Base-by-base conservation (phyloP, 2,113 vertebrate species). In the Chamaea fasciata region DNA sequence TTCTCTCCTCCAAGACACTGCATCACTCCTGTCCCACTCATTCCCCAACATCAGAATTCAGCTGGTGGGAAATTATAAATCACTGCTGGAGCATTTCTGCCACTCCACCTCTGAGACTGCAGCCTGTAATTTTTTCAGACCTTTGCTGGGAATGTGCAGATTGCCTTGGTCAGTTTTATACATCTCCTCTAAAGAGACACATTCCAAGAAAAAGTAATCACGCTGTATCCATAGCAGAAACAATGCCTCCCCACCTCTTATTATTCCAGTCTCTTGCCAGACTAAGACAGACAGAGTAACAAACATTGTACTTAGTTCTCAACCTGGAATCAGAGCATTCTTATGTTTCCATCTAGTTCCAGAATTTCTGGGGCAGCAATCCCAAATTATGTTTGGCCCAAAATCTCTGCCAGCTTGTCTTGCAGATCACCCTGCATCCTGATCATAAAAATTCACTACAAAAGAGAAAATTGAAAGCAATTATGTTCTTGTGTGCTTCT, bases 261-360 rank as follows among this genome's bases (percentile, higher is more conserved):
- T 63, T 95, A 95, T 55, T 76, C 95, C 94, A 88, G 81, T 71
- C 95, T 68, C 78, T 56, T 88, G 86, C 92, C 92, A 95, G 94
- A 77, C 96, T 92, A 81, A 92, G 77, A 80, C 68, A 82, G 93
- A 89, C 83, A 67, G 83, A 87, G 94, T 94, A 96, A 92, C 70
- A 96, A 96, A 96, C 93, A 57, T 35, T 84, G 76, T 56, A 60
- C 89, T 96, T 94, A 24, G 64, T 95, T 83, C 95, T 83, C 90
- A 91, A 83, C 83, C 64, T 74, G 57, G 67, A 53, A 27, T 28
- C 87, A 90, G 62, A 62, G 69, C n/a, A 10, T 78, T 97, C 96
- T 94, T 83, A 59, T 89, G 56, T 52, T 71, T 94, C 76, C 81
- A 1, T 67, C 69, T 87, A 21, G 13, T 74, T 96, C 85, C 89